Evolutionary conservation across 2,888 invertebrate species (phyloP).

Genomic region (Watsonalla binaria): DNA sequence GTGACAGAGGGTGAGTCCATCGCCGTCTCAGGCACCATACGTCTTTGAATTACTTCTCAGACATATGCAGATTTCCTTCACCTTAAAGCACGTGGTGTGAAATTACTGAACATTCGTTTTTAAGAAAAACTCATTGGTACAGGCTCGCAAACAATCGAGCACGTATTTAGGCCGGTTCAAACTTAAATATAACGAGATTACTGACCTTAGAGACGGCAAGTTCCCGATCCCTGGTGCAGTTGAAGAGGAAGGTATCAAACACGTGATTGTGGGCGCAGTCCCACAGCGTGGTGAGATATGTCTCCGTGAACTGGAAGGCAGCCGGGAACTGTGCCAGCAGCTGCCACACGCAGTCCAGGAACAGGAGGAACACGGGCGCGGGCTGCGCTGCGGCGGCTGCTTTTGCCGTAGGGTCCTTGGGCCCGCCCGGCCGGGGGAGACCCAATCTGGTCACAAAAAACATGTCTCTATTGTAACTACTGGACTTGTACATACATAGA

Average conservation of each 20-base stretch:
- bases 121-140: too few relatives aligned
- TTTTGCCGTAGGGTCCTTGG: slow-evolving; percentile 54
- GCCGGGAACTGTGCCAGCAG: slow-evolving; percentile 91
- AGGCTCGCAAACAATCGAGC: too few relatives aligned
- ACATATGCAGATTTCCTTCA: too few relatives aligned
- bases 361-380: slow-evolving; percentile 92
- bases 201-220: slow-evolving; percentile 81
- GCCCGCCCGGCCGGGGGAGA: slow-evolving; percentile 80
- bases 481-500: neutral
- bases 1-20: too few relatives aligned
- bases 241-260: slow-evolving; percentile 96
- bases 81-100: too few relatives aligned
- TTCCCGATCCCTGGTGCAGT: slow-evolving; percentile 87
- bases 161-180: too few relatives aligned
- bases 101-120: too few relatives aligned
- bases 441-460: slow-evolving; percentile 75
- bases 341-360: slow-evolving; percentile 97
- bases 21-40: too few relatives aligned
- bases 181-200: neutral
- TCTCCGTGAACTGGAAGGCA: slow-evolving; percentile 94
- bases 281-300: slow-evolving; percentile 94
- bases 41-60: too few relatives aligned
- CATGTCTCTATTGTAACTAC: too few relatives aligned
- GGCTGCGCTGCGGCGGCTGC: slow-evolving; percentile 55
- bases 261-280: slow-evolving; percentile 92